These are phyloP conservation scores for Vannuccia rotundouncinata DNA, from an alignment of 2,888 invertebrate species.

Conservation along the genomic window DNA sequence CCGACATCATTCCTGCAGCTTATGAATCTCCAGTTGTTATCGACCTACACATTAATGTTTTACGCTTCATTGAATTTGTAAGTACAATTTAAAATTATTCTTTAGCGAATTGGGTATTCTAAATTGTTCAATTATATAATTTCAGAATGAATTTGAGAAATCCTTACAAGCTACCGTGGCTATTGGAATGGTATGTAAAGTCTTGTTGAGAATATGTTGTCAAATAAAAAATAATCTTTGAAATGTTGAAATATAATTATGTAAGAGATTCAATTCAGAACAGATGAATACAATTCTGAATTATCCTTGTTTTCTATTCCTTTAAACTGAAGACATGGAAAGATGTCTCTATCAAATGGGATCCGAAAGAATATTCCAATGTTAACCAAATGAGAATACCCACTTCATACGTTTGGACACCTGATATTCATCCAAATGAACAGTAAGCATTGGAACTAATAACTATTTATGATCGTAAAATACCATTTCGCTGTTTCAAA, in stretches of 20 bases:
- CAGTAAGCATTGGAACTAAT: not conserved
- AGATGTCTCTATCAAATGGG: not conserved
- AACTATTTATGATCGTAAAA: not conserved
- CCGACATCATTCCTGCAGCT: no score
- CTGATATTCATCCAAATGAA: not conserved
- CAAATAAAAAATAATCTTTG: not conserved
- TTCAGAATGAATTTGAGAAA: no score
- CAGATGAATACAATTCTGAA: no score
- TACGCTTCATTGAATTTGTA: no score
- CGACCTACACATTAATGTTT: no score
- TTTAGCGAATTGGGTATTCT: no score
- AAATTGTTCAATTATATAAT: no score
- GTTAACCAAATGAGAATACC: not conserved
- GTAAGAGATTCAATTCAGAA: not conserved
- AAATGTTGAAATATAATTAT: not conserved
- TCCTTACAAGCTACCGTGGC: no score
- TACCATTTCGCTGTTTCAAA: not conserved
- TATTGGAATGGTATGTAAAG: no score
- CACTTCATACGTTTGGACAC: not conserved
- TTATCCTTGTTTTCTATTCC: no score
- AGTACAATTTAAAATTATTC: no score
- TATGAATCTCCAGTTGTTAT: no score
- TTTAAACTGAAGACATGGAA: not conserved
- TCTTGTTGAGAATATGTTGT: not conserved
- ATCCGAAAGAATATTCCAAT: not conserved